Percentiles rank a stretch among this genome's conserved stretches.
Evolutionary conservation across 2,113 vertebrate genomes (phyloP).

Genomic region (Marmota flaviventris): DNA sequence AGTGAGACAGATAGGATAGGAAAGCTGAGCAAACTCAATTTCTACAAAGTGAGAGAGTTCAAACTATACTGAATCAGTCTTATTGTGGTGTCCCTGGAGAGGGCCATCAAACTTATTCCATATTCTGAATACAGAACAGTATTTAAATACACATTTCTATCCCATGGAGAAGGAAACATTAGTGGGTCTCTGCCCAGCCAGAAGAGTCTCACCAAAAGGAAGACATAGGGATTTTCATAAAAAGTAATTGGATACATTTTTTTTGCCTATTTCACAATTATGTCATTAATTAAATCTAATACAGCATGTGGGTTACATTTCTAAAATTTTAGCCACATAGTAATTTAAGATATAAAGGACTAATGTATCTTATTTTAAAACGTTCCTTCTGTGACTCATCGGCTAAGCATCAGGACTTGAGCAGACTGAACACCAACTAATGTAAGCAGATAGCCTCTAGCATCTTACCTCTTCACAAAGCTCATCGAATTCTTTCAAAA

Average conservation of each 20-base stretch:
- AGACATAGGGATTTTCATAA: conserved; percentile 15
- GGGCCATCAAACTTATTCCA: not conserved
- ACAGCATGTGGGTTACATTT: conserved; percentile 43
- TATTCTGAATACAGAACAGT: not conserved
- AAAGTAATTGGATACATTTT: not conserved
- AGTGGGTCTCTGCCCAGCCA: not conserved
- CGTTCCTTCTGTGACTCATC: conserved; percentile 17
- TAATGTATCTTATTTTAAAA: conserved; percentile 53
- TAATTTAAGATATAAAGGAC: conserved; percentile 59
- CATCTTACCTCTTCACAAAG: conserved; percentile 43
- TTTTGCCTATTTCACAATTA: conserved; percentile 44
- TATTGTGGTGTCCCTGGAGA: not conserved
- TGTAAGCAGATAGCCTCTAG: not conserved
- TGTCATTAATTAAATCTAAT: conserved; percentile 72
- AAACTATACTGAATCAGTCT: not conserved
- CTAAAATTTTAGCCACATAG: conserved; percentile 56
- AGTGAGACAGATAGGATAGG: not conserved
- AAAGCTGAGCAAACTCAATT: not conserved
- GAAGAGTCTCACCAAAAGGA: not conserved
- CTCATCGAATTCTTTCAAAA: not conserved
- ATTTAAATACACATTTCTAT: not conserved
- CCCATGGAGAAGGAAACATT: not conserved
- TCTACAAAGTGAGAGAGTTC: not conserved
- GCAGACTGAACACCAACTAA: conserved; percentile 32
- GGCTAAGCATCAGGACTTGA: not conserved